These are phyloP conservation scores for Stichopus horrens DNA, from an alignment of 53 echinoderm and acorn worm species.

Conservation along the genomic window DNA sequence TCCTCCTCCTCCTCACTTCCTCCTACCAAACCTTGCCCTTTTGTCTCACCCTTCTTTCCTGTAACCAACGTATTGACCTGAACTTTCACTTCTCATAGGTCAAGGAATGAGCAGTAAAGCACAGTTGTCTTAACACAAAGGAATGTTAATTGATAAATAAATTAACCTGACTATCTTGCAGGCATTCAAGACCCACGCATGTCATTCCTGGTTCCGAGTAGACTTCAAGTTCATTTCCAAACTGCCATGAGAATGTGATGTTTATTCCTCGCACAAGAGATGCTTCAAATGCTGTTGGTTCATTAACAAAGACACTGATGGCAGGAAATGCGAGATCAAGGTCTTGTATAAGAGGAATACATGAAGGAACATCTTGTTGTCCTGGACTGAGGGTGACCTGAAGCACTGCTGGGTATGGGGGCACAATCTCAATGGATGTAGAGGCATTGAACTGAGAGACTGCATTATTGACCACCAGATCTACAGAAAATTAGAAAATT, in stretches of 20 bases:
- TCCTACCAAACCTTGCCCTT: too few species aligned
- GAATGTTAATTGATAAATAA: background rate
- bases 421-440: slow-evolving; percentile 71
- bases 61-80: too few species aligned
- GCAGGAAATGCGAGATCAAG: slow-evolving; percentile 46
- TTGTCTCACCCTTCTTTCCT: too few species aligned
- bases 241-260: slow-evolving; percentile 89
- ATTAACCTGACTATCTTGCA: slow-evolving; percentile 82
- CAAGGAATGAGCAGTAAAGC: too few species aligned
- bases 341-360: slow-evolving; percentile 66
- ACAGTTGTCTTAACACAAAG: too few species aligned
- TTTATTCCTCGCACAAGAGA: slow-evolving; percentile 79
- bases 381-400: slow-evolving; percentile 72
- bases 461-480: slow-evolving; percentile 69
- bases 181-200: slow-evolving; percentile 74
- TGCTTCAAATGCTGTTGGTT: slow-evolving; percentile 76
- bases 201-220: slow-evolving; percentile 33
- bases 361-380: slow-evolving; percentile 77
- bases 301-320: slow-evolving; percentile 72
- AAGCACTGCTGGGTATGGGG: slow-evolving; percentile 82
- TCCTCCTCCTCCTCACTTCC: too few species aligned
- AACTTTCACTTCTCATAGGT: too few species aligned
- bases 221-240: slow-evolving; percentile 57
- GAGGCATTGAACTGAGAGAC: slow-evolving; percentile 59
- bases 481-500: slow-evolving; percentile 45